Base-by-base conservation (phyloP, 1,140 invertebrate species). In the Plectus sambesii region DNA sequence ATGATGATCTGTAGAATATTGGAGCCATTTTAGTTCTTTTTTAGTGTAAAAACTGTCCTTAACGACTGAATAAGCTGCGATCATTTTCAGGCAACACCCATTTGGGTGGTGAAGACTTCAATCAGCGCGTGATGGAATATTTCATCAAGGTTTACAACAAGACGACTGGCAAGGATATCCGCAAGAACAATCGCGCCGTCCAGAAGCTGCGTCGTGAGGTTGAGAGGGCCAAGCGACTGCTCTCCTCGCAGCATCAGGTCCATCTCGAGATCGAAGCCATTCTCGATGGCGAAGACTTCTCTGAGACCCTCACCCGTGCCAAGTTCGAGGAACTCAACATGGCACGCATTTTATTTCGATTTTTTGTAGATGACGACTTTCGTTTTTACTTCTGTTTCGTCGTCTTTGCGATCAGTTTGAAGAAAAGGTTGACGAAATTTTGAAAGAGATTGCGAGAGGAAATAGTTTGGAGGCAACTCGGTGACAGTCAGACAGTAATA, bases 311-410 rank as follows among this genome's bases (percentile, higher is more conserved):
- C 36, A 98, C 94, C 48, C 79, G 94, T 66, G 93, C 94, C 62
- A 97, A 96, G 75, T 99, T 99, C 70, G 94, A 99, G 71, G 94
- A 99, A 73, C 75, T 99, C 66, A 98, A 98, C 78, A 90, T 96
- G 84, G 77, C 76, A 60, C 54, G 66, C 46, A 23, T 24, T n/a
- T 19, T 17, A 24, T 46, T 46, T 35, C 44, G 24, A 4, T 40
- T 40, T 8, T 40, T 15, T 26, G 17, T 8, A 8, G 17, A 8
- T 26, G 30, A 40, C 8, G 8, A 40, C 30, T 40, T 40, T 17
- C 17, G 30, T 8, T 17, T 40, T 40, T 17, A 8, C 30, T 40
- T 40, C 15, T 8, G n/a, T n/a, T n/a, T n/a, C n/a, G n/a, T n/a
- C n/a, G n/a, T n/a, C n/a, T n/a, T n/a, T n/a, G n/a, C n/a, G n/a